These are phyloP conservation scores for Coptotermes formosanus DNA, from an alignment of 1,140 invertebrate species.

Conservation along the genomic window DNA sequence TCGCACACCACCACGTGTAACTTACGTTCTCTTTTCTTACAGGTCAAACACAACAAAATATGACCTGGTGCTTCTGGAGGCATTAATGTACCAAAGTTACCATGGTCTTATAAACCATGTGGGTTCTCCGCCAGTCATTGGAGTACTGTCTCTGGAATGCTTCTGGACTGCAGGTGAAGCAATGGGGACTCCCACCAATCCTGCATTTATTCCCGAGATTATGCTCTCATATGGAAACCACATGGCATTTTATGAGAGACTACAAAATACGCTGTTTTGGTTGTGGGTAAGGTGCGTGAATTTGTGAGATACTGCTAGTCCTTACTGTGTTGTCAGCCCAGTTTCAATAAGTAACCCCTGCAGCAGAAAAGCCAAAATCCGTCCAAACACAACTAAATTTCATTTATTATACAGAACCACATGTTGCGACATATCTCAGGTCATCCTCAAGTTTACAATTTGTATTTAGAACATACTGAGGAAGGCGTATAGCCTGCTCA, in stretches of 20 bases:
- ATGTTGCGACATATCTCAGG: too few relatives aligned
- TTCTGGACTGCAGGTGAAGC: not conserved
- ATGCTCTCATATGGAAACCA: conserved; percentile 36
- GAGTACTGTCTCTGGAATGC: not conserved
- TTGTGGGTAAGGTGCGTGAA: conserved; percentile 21
- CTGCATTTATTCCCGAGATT: conserved; percentile 38
- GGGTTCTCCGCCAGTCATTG: conserved; percentile 23
- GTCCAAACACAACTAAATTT: too few relatives aligned
- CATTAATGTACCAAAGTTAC: conserved; percentile 15
- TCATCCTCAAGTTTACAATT: too few relatives aligned
- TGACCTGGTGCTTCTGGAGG: conserved; percentile 23
- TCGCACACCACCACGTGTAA: too few relatives aligned
- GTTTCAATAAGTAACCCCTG: too few relatives aligned
- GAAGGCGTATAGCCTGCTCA: too few relatives aligned
- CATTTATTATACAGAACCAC: too few relatives aligned
- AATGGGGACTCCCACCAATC: conserved; percentile 34
- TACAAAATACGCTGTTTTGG: too few relatives aligned
- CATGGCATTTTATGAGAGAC: conserved; percentile 38
- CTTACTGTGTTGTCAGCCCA: too few relatives aligned
- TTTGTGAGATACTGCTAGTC: too few relatives aligned
- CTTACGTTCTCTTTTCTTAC: not conserved
- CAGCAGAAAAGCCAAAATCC: too few relatives aligned
- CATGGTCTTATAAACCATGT: not conserved
- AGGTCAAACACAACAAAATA: not conserved
- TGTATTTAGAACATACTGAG: too few relatives aligned